Percentiles rank a stretch among this genome's conserved stretches.
These are phyloP conservation scores for Galaxias olidus DNA, from an alignment of 2,797 vertebrate species.

Conservation along the genomic window DNA sequence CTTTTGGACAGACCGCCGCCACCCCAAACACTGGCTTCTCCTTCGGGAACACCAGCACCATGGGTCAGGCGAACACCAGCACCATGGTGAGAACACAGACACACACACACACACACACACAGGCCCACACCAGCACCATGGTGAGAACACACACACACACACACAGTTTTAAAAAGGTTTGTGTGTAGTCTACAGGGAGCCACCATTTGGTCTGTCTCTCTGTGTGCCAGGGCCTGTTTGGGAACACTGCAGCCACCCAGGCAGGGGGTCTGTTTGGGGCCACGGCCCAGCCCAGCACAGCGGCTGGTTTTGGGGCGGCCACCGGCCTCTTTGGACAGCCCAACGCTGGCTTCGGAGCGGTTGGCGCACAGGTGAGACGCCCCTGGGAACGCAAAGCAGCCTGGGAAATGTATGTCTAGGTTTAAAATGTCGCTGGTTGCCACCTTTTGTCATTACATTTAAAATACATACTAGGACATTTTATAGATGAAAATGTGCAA, in stretches of 20 bases:
- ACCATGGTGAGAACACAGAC: constrained; percentile 81
- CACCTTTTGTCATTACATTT: no score
- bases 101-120: neutral
- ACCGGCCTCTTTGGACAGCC: constrained; percentile 86
- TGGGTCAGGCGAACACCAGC: constrained; percentile 87
- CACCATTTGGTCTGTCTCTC: neutral
- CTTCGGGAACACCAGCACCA: constrained; percentile 85
- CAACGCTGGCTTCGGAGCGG: constrained; percentile 84
- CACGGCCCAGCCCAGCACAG: constrained; percentile 85
- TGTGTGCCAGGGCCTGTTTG: constrained; percentile 85
- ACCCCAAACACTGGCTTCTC: constrained; percentile 87
- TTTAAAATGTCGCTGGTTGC: neutral
- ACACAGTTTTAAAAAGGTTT: neutral
- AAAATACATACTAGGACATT: no score
- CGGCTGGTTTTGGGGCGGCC: constrained; percentile 84
- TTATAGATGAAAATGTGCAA: no score
- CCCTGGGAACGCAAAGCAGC: no score
- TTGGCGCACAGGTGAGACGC: constrained; percentile 83
- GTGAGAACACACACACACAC: neutral
- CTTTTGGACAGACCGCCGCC: constrained; percentile 85
- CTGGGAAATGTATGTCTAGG: neutral
- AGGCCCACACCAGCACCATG: neutral
- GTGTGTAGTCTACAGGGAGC: neutral
- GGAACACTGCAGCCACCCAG: constrained; percentile 84
- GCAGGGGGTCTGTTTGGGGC: constrained; percentile 86